Evolutionary conservation across 2,113 vertebrate species (phyloP).

Genomic region (Alethe diademata): DNA sequence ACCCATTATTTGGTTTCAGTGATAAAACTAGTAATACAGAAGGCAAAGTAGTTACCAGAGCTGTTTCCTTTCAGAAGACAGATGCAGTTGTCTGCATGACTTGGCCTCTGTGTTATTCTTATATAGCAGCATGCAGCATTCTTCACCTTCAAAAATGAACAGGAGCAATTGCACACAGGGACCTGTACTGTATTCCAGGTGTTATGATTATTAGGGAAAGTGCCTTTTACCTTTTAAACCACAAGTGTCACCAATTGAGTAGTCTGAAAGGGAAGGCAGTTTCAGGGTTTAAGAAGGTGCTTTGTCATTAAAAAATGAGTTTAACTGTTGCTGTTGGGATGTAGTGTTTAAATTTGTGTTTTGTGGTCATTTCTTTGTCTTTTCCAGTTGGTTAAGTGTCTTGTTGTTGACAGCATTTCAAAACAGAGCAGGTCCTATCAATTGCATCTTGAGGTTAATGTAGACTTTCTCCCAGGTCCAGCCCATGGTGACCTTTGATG

Average conservation of each 20-base stretch:
- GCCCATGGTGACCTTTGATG: constrained; percentile 11
- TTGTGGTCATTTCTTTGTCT: neutral
- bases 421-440: neutral
- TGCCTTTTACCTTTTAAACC: neutral
- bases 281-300: neutral
- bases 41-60: neutral
- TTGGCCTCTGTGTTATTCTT: rapidly evolving
- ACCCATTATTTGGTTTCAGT: neutral
- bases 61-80: neutral
- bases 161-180: neutral
- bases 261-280: neutral
- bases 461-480: constrained; percentile 11
- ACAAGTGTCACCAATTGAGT: neutral
- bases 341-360: neutral
- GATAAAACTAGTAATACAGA: neutral
- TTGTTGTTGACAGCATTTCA: neutral
- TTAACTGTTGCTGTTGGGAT: neutral
- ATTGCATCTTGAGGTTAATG: neutral
- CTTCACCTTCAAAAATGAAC: neutral
- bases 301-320: neutral
- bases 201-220: neutral
- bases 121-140: rapidly evolving
- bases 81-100: neutral
- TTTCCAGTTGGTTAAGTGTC: neutral
- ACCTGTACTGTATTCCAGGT: neutral